A percentile compares a stretch with the other conserved stretches of the same genome.
These are phyloP conservation scores for Ochlodes sylvanus DNA, from an alignment of 2,888 invertebrate genomes.

Conservation along the genomic window DNA sequence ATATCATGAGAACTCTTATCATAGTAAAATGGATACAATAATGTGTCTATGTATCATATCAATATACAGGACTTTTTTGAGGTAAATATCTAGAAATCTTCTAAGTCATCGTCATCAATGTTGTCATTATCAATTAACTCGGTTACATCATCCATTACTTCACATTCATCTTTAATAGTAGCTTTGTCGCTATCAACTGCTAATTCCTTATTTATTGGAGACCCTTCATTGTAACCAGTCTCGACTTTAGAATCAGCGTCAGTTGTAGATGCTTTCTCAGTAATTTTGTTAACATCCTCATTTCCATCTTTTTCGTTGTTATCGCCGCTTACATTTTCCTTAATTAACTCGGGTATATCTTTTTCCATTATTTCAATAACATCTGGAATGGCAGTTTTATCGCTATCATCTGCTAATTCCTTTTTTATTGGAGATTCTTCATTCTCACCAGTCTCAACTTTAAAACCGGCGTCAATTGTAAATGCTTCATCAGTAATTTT, in stretches of 20 bases:
- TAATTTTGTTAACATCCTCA: not conserved
- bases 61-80: no score
- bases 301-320: not conserved
- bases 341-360: not conserved
- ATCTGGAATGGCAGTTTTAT: no score
- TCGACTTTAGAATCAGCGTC: not conserved
- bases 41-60: no score
- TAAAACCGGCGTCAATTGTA: no score
- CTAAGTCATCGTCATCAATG: slow-evolving; percentile 60
- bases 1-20: no score
- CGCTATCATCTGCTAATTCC: no score
- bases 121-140: slow-evolving; percentile 36
- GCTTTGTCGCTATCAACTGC: not conserved
- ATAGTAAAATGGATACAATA: no score
- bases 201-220: not conserved
- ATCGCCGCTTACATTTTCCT: no score
- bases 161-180: not conserved
- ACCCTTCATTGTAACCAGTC: slow-evolving; percentile 6
- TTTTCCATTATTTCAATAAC: no score
- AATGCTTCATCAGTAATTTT: no score
- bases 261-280: not conserved
- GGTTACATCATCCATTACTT: slow-evolving; percentile 7
- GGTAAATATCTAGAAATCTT: slow-evolving; percentile 55
- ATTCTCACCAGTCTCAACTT: no score
- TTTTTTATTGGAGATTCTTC: no score